Evolutionary conservation across 2,888 invertebrate species (phyloP).

Genomic region (Drosophila multiciliata): DNA sequence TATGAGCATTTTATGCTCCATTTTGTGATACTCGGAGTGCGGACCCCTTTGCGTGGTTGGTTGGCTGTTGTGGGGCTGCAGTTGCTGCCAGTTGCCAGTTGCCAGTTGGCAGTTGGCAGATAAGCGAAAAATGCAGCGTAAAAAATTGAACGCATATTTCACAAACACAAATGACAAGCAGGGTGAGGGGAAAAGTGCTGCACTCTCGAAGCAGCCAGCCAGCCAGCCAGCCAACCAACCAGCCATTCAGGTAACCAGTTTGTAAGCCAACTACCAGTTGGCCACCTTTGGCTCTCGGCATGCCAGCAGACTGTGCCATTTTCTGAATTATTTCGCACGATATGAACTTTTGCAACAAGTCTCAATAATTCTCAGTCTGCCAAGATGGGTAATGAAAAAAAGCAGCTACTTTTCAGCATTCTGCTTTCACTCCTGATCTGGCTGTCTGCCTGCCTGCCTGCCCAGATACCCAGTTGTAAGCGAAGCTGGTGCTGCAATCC

Average conservation of each 20-base stretch:
- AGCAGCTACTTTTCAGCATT: conserved; percentile 34
- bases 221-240: conserved; percentile 20
- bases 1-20: conserved; percentile 60
- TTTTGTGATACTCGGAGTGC: conserved; percentile 35
- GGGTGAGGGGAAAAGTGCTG: conserved; percentile 13
- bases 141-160: conserved; percentile 80
- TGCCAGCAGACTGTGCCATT: conserved; percentile 56
- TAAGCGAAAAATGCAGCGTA: conserved; percentile 78
- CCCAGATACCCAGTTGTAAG: neutral
- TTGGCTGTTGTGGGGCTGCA: neutral
- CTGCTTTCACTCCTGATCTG: neutral
- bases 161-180: conserved; percentile 71
- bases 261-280: conserved; percentile 37
- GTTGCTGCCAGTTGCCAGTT: conserved; percentile 4
- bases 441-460: neutral
- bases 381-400: conserved; percentile 59
- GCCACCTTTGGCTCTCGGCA: conserved; percentile 40
- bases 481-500: conserved; percentile 1
- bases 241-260: conserved; percentile 33
- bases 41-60: conserved; percentile 4
- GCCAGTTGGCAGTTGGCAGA: conserved; percentile 65
- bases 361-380: conserved; percentile 74
- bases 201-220: conserved; percentile 16
- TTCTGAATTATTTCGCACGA: conserved; percentile 76
- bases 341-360: conserved; percentile 80